A percentile compares a stretch with the other conserved stretches of the same genome.
Conservation (phyloP, 2,797 vertebrate genomes). For the Fistularia tabacaria region DNA sequence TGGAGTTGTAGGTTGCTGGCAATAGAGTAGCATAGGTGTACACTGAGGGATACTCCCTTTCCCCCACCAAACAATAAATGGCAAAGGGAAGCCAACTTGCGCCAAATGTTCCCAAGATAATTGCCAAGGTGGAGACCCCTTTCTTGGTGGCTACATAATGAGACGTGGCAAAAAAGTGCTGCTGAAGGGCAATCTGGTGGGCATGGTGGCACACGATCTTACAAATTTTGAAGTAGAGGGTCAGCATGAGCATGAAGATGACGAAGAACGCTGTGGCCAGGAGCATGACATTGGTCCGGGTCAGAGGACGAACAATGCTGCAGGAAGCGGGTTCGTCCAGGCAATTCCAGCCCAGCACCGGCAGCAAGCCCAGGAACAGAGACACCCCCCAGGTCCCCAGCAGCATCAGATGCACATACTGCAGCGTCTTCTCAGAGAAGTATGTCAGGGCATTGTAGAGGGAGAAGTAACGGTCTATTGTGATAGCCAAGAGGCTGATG, state of each 20-base stretch:
- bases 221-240: slow-evolving; percentile 95
- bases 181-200: slow-evolving; percentile 97
- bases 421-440: slow-evolving; percentile 90
- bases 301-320: slow-evolving; percentile 91
- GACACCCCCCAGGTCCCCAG: slow-evolving; percentile 89
- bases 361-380: slow-evolving; percentile 86
- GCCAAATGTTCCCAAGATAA: slow-evolving; percentile 94
- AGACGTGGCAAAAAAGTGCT: slow-evolving; percentile 91
- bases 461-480: slow-evolving; percentile 95
- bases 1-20: slow-evolving; percentile 97
- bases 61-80: slow-evolving; percentile 93
- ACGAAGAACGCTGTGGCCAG: slow-evolving; percentile 88
- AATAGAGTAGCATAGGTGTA: slow-evolving; percentile 95
- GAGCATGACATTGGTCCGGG: slow-evolving; percentile 86
- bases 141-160: slow-evolving; percentile 95
- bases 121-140: slow-evolving; percentile 92
- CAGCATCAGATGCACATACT: slow-evolving; percentile 90
- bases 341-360: slow-evolving; percentile 97
- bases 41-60: slow-evolving; percentile 84
- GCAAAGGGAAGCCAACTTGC: slow-evolving; percentile 98
- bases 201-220: slow-evolving; percentile 95
- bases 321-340: slow-evolving; percentile 80
- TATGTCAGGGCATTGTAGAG: slow-evolving; percentile 97
- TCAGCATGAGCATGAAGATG: slow-evolving; percentile 92
- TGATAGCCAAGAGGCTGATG: slow-evolving; percentile 94